phyloP scores from a whole-genome alignment of 2,113 vertebrate species.

The Paramisgurnus dabryanus region DNA sequence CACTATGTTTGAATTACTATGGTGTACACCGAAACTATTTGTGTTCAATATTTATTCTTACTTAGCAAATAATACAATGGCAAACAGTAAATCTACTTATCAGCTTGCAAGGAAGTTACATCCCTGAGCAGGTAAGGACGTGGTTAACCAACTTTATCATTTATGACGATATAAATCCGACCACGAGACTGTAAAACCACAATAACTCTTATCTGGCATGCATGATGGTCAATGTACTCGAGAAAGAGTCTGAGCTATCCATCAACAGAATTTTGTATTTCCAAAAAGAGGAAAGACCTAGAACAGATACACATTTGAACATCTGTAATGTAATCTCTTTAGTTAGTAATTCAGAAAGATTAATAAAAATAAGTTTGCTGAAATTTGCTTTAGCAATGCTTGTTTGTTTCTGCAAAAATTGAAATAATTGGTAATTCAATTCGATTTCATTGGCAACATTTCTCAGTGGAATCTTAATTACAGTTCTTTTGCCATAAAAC shows the following conservation, averaged over 20 bases:
- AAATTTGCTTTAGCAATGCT: not conserved
- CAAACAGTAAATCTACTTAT: not conserved
- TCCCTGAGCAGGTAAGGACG: not conserved
- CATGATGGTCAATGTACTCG: not conserved
- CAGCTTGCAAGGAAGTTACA: not conserved
- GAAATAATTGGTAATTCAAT: conserved; percentile 29
- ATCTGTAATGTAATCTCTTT: not conserved
- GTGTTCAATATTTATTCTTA: not conserved
- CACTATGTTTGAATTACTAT: too few species aligned
- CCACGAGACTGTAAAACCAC: not conserved
- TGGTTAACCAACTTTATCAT: conserved; percentile 1
- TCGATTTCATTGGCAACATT: conserved; percentile 21
- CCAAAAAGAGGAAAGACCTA: not conserved
- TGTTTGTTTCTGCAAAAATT: conserved; percentile 24
- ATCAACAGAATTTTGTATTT: not conserved
- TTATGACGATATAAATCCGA: conserved; percentile 11
- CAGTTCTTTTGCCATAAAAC: conserved; percentile 49
- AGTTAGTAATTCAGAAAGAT: conserved; percentile 9
- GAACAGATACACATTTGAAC: not conserved
- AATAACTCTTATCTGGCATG: not conserved
- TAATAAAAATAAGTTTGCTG: not conserved
- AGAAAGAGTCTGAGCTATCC: not conserved
- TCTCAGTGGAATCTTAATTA: conserved; percentile 50
- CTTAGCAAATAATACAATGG: not conserved
- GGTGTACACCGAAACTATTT: too few species aligned